Evolutionary conservation across 2,888 invertebrate species (phyloP).

Genomic region (Drosophila trichaetosa): DNA sequence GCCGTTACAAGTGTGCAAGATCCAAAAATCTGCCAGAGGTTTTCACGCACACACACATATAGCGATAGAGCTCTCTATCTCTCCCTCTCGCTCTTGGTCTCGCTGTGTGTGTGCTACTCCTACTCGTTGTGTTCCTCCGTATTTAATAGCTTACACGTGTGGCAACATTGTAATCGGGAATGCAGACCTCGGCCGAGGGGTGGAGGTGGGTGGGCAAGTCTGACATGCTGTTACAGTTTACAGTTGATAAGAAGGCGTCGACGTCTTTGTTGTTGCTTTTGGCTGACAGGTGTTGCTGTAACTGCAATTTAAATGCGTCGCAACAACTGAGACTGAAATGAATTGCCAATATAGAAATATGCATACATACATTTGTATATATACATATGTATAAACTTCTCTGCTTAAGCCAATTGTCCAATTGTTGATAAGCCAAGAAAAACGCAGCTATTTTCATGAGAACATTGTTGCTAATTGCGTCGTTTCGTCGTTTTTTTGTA

Average conservation of each 20-base stretch:
- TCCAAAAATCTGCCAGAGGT: neutral
- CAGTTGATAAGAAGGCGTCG: slow-evolving; percentile 52
- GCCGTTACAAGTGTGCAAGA: slow-evolving; percentile 23
- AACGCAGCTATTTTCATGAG: slow-evolving; percentile 23
- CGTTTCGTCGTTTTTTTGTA: slow-evolving; percentile 1
- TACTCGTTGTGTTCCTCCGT: slow-evolving; percentile 24
- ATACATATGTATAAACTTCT: neutral
- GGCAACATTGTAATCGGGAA: slow-evolving; percentile 58
- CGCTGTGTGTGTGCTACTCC: neutral
- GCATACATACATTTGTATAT: neutral
- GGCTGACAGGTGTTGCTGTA: slow-evolving; percentile 46
- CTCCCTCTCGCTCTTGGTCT: neutral
- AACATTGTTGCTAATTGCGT: slow-evolving; percentile 49
- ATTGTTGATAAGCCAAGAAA: slow-evolving; percentile 29
- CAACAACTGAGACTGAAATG: slow-evolving; percentile 13
- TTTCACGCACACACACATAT: neutral
- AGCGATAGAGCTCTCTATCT: neutral
- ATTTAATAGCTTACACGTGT: slow-evolving; percentile 71
- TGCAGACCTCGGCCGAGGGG: neutral
- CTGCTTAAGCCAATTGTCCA: slow-evolving; percentile 13
- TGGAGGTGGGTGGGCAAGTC: slow-evolving; percentile 3
- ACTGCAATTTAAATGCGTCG: slow-evolving; percentile 53
- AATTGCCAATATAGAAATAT: slow-evolving; percentile 1
- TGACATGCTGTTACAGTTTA: slow-evolving; percentile 46
- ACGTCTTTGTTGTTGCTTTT: slow-evolving; percentile 6